Conservation (phyloP, 2,888 invertebrate genomes). For the Ectemnius lituratus region DNA sequence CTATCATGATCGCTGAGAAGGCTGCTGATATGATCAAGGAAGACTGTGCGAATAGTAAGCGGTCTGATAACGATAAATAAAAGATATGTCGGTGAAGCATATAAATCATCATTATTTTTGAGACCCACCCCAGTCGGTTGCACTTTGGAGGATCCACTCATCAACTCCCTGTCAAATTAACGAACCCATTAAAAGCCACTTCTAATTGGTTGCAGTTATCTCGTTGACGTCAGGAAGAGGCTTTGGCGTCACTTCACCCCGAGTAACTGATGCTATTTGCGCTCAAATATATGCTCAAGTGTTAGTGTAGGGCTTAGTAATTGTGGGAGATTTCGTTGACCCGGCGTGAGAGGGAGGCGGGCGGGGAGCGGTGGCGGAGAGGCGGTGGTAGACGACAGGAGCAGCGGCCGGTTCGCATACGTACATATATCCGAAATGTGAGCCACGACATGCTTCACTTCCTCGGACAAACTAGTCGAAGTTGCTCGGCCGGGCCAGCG, state of each 20-base stretch:
- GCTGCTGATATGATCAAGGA: constrained; percentile 90
- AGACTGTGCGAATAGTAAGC: constrained; percentile 77
- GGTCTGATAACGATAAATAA: neutral
- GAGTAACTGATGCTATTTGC: neutral
- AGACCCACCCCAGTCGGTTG: too few species aligned
- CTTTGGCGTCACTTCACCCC: neutral
- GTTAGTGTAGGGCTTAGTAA: neutral
- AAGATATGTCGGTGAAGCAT: neutral
- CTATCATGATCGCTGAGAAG: constrained; percentile 91
- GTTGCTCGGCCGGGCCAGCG: constrained; percentile 33
- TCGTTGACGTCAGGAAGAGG: too few species aligned
- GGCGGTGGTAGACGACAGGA: constrained; percentile 4
- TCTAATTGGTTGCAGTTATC: too few species aligned
- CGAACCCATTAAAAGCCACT: too few species aligned
- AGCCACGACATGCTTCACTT: constrained; percentile 45
- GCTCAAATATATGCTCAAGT: constrained; percentile 16
- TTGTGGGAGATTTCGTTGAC: too few species aligned
- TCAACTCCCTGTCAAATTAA: too few species aligned
- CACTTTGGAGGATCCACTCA: too few species aligned
- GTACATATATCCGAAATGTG: constrained; percentile 44
- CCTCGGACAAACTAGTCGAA: constrained; percentile 39
- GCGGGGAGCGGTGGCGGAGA: neutral
- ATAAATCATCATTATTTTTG: too few species aligned
- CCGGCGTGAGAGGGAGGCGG: neutral
- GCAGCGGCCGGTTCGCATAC: neutral